Evolutionary conservation across 2,888 invertebrate genomes (phyloP).

Genomic region (Muscina levida): DNA sequence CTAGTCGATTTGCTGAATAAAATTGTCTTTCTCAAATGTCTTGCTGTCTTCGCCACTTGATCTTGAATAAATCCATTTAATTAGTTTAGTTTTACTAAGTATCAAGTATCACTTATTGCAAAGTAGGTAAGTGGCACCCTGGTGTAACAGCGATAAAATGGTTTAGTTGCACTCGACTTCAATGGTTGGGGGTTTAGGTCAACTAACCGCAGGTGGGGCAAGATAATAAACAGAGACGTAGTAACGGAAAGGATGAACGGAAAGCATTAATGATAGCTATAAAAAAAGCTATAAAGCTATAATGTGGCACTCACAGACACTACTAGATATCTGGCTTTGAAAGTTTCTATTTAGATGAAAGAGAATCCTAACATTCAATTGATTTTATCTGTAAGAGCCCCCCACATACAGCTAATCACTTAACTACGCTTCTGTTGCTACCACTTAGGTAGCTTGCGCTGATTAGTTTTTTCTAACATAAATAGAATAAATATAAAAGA

Average conservation of each 20-base stretch:
- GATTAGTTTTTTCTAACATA: background rate
- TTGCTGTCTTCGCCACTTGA: too few species aligned
- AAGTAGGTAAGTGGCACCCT: constrained; percentile 26
- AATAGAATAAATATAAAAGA: background rate
- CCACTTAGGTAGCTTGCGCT: constrained; percentile 3
- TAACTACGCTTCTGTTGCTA: background rate
- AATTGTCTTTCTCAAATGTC: too few species aligned
- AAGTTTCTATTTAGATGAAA: too few species aligned
- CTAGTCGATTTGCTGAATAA: too few species aligned
- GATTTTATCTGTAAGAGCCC: too few species aligned
- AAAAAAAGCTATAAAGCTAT: background rate
- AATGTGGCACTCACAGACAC: too few species aligned
- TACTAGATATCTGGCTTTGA: too few species aligned
- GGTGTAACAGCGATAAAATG: constrained; percentile 11
- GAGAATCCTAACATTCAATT: too few species aligned
- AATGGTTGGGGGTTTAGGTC: constrained; percentile 55
- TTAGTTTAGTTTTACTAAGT: too few species aligned
- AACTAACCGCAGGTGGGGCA: constrained; percentile 45
- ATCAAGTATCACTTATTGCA: constrained; percentile 17
- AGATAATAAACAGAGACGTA: constrained; percentile 21
- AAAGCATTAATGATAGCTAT: too few species aligned
- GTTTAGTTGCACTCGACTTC: background rate
- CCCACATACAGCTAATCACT: too few species aligned
- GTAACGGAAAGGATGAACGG: background rate
- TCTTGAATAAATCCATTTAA: too few species aligned